phyloP scores from a whole-genome alignment of 2,888 invertebrate genomes.

The Pseudococcus jackbeardsleyi region DNA sequence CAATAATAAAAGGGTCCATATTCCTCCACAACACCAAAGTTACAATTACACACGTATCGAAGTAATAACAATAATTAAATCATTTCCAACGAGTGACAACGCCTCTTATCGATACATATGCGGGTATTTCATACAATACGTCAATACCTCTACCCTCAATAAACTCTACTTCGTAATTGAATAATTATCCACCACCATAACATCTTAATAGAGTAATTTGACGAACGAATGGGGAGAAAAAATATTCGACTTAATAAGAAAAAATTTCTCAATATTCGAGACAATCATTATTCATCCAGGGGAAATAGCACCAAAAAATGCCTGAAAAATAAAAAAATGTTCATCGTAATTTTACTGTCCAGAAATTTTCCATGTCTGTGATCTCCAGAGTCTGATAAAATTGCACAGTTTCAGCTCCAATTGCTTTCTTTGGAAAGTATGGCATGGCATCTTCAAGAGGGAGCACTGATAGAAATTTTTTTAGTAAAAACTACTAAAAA shows the following conservation, averaged over 20 bases:
- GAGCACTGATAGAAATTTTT: no score
- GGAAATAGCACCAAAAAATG: no score
- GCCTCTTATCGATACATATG: background rate
- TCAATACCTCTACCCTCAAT: background rate
- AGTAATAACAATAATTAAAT: constrained; percentile 3
- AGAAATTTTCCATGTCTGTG: no score
- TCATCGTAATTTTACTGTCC: no score
- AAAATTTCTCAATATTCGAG: background rate
- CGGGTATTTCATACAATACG: background rate
- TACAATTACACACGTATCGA: background rate
- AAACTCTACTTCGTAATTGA: background rate
- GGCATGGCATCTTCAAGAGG: no score
- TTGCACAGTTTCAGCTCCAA: no score
- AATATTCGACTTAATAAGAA: background rate
- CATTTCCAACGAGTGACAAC: background rate
- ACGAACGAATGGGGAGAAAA: background rate
- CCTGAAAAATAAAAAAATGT: no score
- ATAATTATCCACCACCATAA: background rate
- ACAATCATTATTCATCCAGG: background rate
- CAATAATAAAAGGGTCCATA: background rate
- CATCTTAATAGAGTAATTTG: background rate
- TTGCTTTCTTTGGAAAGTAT: no score
- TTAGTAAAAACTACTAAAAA: no score
- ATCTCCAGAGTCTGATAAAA: no score
- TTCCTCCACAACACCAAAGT: background rate